These are phyloP conservation scores for Glaucidium brasilianum DNA, from an alignment of 2,113 vertebrate genomes.

Conservation along the genomic window DNA sequence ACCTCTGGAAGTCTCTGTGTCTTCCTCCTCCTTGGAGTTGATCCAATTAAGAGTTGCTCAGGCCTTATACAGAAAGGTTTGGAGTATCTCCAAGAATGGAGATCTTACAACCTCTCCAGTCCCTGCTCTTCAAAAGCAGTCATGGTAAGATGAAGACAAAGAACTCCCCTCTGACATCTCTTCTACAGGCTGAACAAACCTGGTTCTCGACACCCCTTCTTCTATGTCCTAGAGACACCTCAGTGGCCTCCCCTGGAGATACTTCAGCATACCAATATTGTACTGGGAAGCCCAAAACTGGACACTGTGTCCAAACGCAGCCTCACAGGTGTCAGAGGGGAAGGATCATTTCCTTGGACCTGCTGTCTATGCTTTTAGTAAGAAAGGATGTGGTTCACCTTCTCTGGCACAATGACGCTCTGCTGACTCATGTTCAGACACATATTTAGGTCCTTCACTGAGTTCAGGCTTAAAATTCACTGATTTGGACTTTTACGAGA, in stretches of 20 bases:
- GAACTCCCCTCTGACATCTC: background rate
- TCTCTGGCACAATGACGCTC: background rate
- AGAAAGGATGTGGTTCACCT: rapidly evolving
- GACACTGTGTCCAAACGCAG: background rate
- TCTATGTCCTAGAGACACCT: rapidly evolving
- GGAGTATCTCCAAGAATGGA: background rate
- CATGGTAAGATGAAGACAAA: background rate
- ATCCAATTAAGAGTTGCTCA: background rate
- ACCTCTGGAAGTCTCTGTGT: background rate
- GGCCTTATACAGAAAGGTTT: background rate
- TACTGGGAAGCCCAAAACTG: background rate
- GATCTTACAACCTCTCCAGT: background rate
- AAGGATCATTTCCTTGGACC: background rate
- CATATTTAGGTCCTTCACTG: background rate
- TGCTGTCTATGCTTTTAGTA: background rate
- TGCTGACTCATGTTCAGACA: background rate
- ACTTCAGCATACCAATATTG: background rate
- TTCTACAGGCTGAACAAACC: background rate
- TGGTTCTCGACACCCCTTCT: background rate
- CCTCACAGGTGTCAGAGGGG: background rate
- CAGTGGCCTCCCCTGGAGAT: background rate
- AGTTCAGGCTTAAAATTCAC: background rate
- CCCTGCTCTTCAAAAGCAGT: background rate
- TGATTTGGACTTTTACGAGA: background rate
- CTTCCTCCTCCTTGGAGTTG: background rate